Percentiles rank a stretch among this genome's conserved stretches.
These are phyloP conservation scores for Calameuta pallipes DNA, from an alignment of 2,888 invertebrate genomes.

Conservation along the genomic window DNA sequence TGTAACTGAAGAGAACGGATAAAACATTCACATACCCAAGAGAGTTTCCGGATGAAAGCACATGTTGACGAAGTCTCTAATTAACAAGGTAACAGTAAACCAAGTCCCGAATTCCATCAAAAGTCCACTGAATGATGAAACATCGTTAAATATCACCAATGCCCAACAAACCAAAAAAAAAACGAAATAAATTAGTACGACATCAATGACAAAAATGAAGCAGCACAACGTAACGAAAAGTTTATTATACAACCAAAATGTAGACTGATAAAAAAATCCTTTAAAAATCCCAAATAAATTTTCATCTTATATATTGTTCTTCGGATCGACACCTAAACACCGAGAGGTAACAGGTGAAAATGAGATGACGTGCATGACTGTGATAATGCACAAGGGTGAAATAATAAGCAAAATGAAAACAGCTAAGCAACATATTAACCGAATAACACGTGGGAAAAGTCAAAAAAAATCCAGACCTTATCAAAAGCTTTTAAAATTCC, in stretches of 20 bases:
- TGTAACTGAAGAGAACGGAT: not conserved
- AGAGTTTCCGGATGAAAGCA: not conserved
- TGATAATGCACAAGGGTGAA: conserved; percentile 6
- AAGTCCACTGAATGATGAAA: not conserved
- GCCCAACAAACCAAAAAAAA: not conserved
- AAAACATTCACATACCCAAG: not conserved
- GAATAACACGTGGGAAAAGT: not conserved
- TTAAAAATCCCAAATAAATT: not conserved
- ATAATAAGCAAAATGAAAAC: conserved; percentile 1
- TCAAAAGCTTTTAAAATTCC: not conserved
- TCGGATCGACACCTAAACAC: not conserved
- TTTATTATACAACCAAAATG: not conserved
- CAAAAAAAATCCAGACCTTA: not conserved
- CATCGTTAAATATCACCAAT: not conserved
- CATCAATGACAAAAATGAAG: not conserved
- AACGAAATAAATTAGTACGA: not conserved
- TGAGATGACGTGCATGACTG: not conserved
- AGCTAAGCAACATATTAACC: not conserved
- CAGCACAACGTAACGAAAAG: not conserved
- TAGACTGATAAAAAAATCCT: not conserved
- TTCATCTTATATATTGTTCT: not conserved
- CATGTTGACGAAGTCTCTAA: not conserved
- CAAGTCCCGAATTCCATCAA: not conserved
- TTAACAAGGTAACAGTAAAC: not conserved
- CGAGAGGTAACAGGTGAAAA: not conserved